These are phyloP conservation scores for Panulirus ornatus DNA, from an alignment of 1,140 invertebrate species.

Conservation along the genomic window DNA sequence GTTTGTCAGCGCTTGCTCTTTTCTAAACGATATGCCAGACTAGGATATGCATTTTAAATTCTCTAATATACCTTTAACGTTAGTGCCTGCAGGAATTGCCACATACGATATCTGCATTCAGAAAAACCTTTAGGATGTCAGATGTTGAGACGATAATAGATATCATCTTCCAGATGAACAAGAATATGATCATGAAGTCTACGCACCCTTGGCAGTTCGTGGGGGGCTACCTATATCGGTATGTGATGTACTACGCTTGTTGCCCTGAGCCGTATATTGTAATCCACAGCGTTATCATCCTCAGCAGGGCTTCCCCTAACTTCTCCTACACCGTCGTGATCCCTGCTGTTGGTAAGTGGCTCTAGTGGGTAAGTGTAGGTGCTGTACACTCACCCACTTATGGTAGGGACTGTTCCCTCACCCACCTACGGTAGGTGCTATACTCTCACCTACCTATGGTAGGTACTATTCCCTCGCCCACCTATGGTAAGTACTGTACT, in stretches of 20 bases:
- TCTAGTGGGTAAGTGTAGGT: background rate
- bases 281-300: background rate
- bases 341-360: constrained; percentile 25
- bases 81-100: too few relatives aligned
- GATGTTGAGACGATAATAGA: too few relatives aligned
- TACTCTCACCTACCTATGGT: too few relatives aligned
- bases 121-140: too few relatives aligned
- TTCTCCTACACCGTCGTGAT: constrained; percentile 22
- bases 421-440: too few relatives aligned
- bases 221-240: background rate
- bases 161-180: constrained; percentile 2
- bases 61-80: too few relatives aligned
- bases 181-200: background rate
- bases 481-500: too few relatives aligned
- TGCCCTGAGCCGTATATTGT: constrained; percentile 2
- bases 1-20: too few relatives aligned
- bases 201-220: constrained; percentile 14
- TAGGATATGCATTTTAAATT: too few relatives aligned
- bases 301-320: background rate
- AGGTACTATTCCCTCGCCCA: too few relatives aligned
- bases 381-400: background rate
- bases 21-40: too few relatives aligned
- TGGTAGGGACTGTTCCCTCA: background rate
- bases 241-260: background rate
- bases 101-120: too few relatives aligned